Percentiles rank a stretch among this genome's conserved stretches.
These are phyloP conservation scores for Diplolepis rosae DNA, from an alignment of 2,888 invertebrate genomes.

Conservation along the genomic window DNA sequence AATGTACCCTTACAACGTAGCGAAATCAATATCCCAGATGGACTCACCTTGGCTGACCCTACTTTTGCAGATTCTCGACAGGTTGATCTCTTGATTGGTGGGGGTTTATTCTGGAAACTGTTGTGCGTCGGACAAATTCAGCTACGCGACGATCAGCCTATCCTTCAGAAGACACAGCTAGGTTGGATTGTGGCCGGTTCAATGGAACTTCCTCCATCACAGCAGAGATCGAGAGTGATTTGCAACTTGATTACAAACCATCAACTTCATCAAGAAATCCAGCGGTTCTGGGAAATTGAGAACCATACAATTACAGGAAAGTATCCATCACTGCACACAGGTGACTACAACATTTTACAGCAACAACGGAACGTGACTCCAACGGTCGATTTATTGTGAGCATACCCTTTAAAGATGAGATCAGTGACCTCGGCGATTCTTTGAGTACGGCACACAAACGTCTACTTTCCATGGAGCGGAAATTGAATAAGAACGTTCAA, in stretches of 20 bases:
- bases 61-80: background rate
- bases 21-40: background rate
- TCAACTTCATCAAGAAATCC: background rate
- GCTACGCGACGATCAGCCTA: slow-evolving; percentile 13
- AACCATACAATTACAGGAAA: background rate
- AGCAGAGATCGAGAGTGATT: background rate
- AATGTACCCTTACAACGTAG: background rate
- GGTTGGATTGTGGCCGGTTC: slow-evolving; percentile 51
- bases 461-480: no score
- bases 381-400: slow-evolving; percentile 44
- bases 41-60: background rate
- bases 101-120: slow-evolving; percentile 4
- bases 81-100: background rate
- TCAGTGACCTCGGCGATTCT: no score
- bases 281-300: background rate
- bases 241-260: background rate
- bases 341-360: background rate
- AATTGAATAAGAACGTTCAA: no score
- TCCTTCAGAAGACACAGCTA: slow-evolving; percentile 37
- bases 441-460: no score
- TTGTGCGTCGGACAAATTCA: slow-evolving; percentile 38
- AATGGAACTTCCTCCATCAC: background rate
- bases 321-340: background rate
- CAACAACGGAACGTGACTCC: slow-evolving; percentile 23
- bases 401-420: no score